phyloP scores from a whole-genome alignment of 2,888 invertebrate species.

The Hypomecis atomaria region DNA sequence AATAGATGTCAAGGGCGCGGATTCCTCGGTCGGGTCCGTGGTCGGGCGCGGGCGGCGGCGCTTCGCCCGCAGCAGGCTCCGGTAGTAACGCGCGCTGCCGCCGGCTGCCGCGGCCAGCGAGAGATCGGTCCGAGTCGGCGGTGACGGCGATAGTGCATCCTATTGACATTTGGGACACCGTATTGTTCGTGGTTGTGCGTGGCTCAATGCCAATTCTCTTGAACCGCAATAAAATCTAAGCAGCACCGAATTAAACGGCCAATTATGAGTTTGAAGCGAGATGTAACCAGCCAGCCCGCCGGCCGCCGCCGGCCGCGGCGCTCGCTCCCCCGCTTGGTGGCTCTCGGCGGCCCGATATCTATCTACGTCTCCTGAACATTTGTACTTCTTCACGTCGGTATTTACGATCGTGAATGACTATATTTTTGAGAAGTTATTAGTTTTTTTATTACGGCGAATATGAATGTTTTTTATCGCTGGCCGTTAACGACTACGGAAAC shows the following conservation, averaged over 20 bases:
- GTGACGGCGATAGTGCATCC: conserved; percentile 76
- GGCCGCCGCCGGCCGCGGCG: conserved; percentile 7
- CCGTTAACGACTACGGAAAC: too few species aligned
- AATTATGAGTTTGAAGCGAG: conserved; percentile 60
- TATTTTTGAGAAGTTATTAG: conserved; percentile 12
- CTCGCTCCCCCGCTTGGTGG: too few species aligned
- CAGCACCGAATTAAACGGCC: conserved; percentile 70
- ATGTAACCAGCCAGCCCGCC: conserved; percentile 60
- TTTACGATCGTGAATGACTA: conserved; percentile 28
- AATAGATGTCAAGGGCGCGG: conserved; percentile 65
- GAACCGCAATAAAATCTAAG: conserved; percentile 73
- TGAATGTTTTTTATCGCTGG: background rate
- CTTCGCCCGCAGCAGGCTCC: too few species aligned
- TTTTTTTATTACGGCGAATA: background rate
- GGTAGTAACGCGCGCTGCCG: background rate
- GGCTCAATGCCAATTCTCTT: conserved; percentile 68
- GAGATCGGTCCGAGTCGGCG: conserved; percentile 46
- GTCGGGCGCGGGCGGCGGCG: too few species aligned
- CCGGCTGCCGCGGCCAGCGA: background rate
- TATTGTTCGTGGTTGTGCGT: conserved; percentile 42
- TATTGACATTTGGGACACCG: conserved; percentile 77
- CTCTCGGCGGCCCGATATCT: too few species aligned
- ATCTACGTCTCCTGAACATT: too few species aligned
- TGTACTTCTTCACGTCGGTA: background rate
- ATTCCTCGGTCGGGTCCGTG: conserved; percentile 34